Percentiles rank a stretch among this genome's conserved stretches.
These are phyloP conservation scores for Anser cygnoides DNA, from an alignment of 2,113 vertebrate species.

Conservation along the genomic window DNA sequence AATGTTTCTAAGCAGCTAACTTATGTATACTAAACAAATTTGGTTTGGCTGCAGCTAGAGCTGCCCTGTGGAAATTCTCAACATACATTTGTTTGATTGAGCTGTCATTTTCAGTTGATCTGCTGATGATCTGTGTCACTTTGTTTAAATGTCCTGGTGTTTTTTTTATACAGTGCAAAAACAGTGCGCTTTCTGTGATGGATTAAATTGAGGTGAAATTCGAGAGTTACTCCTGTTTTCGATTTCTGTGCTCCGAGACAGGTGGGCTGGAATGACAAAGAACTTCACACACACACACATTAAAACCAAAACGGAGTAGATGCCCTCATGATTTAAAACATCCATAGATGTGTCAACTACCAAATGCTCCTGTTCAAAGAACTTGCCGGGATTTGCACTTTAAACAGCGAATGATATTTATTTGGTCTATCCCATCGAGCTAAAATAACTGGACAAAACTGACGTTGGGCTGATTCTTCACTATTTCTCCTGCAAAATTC, in stretches of 20 bases:
- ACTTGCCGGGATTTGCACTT: conserved; percentile 74
- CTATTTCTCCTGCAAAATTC: neutral
- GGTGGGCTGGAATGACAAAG: conserved; percentile 84
- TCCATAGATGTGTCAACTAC: conserved; percentile 79
- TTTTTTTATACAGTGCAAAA: conserved; percentile 77
- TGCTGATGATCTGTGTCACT: conserved; percentile 88
- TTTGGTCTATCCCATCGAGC: neutral
- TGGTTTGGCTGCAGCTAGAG: conserved; percentile 80
- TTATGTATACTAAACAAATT: conserved; percentile 86
- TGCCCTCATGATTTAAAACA: conserved; percentile 84
- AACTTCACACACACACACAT: conserved; percentile 76
- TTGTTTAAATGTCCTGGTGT: conserved; percentile 86
- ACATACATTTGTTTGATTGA: conserved; percentile 87
- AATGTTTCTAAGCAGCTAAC: conserved; percentile 83
- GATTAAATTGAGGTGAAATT: conserved; percentile 86
- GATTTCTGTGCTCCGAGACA: conserved; percentile 81
- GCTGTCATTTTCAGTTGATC: conserved; percentile 87
- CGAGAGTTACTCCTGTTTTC: conserved; percentile 83
- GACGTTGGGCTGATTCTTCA: rapidly evolving
- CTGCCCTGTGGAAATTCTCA: conserved; percentile 85
- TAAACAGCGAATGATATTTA: conserved; percentile 73
- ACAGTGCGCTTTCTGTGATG: conserved; percentile 79
- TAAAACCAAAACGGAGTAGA: conserved; percentile 73
- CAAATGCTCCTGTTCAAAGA: conserved; percentile 73
- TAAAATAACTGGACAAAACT: neutral